These are phyloP conservation scores for Pseudopleuronectes americanus DNA, from an alignment of 2,797 vertebrate species.

Conservation along the genomic window DNA sequence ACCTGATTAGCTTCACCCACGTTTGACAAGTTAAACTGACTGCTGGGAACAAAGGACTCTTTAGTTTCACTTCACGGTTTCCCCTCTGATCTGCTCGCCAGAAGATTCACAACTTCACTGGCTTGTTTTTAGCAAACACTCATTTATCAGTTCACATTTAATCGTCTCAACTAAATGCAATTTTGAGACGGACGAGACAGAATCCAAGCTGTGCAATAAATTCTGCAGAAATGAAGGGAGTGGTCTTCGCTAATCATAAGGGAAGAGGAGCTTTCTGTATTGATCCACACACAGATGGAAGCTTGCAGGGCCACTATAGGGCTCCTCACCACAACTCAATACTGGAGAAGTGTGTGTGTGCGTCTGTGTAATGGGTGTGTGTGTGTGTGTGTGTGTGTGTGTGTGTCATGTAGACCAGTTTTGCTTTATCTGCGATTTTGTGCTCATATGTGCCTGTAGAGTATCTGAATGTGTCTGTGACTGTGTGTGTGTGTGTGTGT, in stretches of 20 bases:
- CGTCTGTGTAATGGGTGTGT: not conserved
- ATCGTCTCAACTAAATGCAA: no score
- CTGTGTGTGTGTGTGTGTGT: slow-evolving; percentile 20
- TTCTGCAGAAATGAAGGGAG: slow-evolving; percentile 40
- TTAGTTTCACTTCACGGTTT: not conserved
- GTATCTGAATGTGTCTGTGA: slow-evolving; percentile 29
- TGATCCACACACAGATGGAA: slow-evolving; percentile 70
- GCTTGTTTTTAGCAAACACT: not conserved
- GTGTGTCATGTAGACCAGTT: slow-evolving; percentile 18
- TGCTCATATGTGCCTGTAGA: slow-evolving; percentile 32
- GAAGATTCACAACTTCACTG: not conserved
- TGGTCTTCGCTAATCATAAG: slow-evolving; percentile 53
- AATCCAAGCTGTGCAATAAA: not conserved
- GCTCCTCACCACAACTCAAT: slow-evolving; percentile 77
- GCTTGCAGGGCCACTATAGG: slow-evolving; percentile 58
- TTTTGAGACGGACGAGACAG: not conserved
- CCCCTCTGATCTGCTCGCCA: not conserved
- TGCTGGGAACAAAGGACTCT: not conserved
- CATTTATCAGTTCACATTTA: no score
- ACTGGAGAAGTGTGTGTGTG: slow-evolving; percentile 43
- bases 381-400: slow-evolving; percentile 30
- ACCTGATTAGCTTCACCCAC: not conserved
- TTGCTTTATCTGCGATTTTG: slow-evolving; percentile 60
- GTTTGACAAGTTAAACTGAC: not conserved
- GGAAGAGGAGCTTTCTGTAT: slow-evolving; percentile 66